Evolutionary conservation across 2,797 vertebrate genomes (phyloP).

Genomic region (Rhabdophis nuchalis): DNA sequence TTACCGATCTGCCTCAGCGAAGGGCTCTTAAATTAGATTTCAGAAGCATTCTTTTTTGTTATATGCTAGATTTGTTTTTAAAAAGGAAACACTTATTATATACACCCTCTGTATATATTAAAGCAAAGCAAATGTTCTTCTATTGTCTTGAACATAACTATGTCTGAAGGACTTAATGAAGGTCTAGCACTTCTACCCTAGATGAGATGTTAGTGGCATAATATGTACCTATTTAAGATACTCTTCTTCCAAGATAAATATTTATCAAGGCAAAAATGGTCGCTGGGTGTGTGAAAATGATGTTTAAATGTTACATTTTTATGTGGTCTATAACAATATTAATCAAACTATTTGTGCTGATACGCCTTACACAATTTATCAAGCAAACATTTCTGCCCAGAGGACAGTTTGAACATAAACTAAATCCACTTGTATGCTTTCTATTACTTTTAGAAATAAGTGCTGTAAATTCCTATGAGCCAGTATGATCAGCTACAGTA

Average conservation of each 20-base stretch:
- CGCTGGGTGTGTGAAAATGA: neutral
- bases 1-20: neutral
- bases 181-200: constrained; percentile 21
- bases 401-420: constrained; percentile 6
- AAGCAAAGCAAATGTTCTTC: constrained; percentile 49
- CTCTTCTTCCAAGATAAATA: neutral
- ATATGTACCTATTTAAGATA: constrained; percentile 22
- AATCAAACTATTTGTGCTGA: neutral
- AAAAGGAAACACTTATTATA: constrained; percentile 67
- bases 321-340: neutral
- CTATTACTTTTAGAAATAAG: constrained; percentile 37
- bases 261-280: constrained; percentile 7
- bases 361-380: constrained; percentile 8
- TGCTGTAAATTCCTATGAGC: constrained; percentile 9
- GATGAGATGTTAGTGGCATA: constrained; percentile 11
- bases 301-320: neutral
- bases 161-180: constrained; percentile 50
- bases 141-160: constrained; percentile 56
- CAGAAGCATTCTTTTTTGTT: constrained; percentile 54
- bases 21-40: constrained; percentile 33
- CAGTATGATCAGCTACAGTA: neutral
- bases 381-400: neutral
- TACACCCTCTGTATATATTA: constrained; percentile 53
- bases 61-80: constrained; percentile 66
- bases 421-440: constrained; percentile 11